A percentile compares a stretch with the other conserved stretches of the same genome.
These are phyloP conservation scores for Furnarius figulus DNA, from an alignment of 2,113 vertebrate species.

Conservation along the genomic window DNA sequence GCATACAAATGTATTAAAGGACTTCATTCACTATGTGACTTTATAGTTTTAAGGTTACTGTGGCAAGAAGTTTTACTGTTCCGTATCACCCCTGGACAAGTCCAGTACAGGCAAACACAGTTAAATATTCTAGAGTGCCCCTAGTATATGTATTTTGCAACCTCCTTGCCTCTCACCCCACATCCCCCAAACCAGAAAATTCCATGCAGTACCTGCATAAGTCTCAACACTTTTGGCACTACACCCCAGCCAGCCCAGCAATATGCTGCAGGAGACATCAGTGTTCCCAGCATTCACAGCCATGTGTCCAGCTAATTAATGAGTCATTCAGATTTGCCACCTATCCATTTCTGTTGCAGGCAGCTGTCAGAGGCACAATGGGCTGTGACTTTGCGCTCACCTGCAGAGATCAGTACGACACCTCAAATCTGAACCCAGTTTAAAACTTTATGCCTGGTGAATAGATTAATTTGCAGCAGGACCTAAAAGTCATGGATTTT, in stretches of 20 bases:
- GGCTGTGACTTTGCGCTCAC: background rate
- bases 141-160: rapidly evolving
- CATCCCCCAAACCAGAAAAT: background rate
- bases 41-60: background rate
- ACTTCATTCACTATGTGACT: background rate
- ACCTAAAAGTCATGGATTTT: background rate
- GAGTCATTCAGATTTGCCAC: background rate
- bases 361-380: background rate
- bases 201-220: rapidly evolving
- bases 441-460: background rate
- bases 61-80: background rate
- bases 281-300: background rate
- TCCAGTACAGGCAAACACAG: background rate
- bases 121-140: background rate
- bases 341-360: background rate
- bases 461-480: background rate
- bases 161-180: background rate
- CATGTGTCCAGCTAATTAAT: background rate
- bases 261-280: background rate
- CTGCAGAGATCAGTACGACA: rapidly evolving
- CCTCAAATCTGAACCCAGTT: background rate
- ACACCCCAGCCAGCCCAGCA: background rate
- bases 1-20: background rate
- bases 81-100: background rate
- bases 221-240: background rate